phyloP scores from a whole-genome alignment of 2,797 vertebrate genomes.

The Manis javanica region DNA sequence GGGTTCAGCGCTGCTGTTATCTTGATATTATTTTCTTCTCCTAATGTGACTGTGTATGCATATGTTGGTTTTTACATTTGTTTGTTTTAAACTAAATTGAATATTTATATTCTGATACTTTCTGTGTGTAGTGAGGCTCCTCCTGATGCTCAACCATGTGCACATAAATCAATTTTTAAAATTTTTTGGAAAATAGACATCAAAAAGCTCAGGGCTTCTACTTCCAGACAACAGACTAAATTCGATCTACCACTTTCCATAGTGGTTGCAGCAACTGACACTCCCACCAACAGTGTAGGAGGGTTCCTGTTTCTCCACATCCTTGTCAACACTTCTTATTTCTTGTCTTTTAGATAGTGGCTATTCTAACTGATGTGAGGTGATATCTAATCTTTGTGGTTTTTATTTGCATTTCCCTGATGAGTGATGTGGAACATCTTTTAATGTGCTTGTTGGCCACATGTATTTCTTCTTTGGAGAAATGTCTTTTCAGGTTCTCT shows the following conservation, averaged over 20 bases:
- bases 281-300: too few relatives aligned
- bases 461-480: too few relatives aligned
- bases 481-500: too few relatives aligned
- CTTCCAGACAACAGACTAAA: neutral
- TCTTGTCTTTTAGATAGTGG: too few relatives aligned
- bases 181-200: neutral
- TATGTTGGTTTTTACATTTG: neutral
- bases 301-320: neutral
- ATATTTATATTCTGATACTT: neutral
- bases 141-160: neutral
- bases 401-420: too few relatives aligned
- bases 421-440: too few relatives aligned
- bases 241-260: neutral
- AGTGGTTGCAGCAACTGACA: too few relatives aligned
- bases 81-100: neutral
- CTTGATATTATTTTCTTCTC: slow-evolving; percentile 24
- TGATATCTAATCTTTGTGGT: too few relatives aligned
- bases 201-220: neutral
- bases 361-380: too few relatives aligned
- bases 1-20: neutral
- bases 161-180: neutral
- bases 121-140: neutral
- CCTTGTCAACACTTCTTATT: too few relatives aligned
- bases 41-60: neutral
- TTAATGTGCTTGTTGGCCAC: too few relatives aligned